Evolutionary conservation across 2,888 invertebrate species (phyloP).

Genomic region (Eristalis tenax): DNA sequence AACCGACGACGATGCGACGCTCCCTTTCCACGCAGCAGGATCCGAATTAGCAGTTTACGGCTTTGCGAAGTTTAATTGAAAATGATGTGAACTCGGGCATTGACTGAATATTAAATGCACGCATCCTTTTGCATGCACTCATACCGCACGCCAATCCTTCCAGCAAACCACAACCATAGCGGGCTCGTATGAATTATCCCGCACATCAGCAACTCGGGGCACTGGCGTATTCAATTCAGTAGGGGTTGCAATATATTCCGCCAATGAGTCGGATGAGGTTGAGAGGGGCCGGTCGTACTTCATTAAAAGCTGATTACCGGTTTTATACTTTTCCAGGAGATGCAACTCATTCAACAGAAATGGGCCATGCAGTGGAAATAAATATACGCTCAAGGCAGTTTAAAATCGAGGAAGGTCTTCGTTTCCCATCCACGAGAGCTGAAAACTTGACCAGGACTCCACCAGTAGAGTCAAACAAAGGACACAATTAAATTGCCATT

Average conservation of each 20-base stretch:
- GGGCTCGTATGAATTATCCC: conserved; percentile 40
- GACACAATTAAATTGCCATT: conserved; percentile 35
- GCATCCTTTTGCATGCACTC: conserved; percentile 25
- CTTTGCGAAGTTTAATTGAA: conserved; percentile 69
- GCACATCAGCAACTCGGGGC: conserved; percentile 10
- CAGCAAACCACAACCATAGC: background rate
- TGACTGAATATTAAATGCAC: conserved; percentile 56
- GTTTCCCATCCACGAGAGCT: background rate
- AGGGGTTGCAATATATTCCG: background rate
- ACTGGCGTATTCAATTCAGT: background rate
- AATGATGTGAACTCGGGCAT: conserved; percentile 59
- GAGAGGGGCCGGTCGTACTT: conserved; percentile 3
- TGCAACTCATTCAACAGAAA: conserved; percentile 44
- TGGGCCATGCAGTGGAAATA: conserved; percentile 53
- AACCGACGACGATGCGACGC: background rate
- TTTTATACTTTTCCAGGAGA: background rate
- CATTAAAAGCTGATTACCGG: conserved; percentile 52
- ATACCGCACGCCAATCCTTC: background rate
- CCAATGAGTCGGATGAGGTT: background rate
- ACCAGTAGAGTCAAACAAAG: background rate
- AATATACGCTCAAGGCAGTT: conserved; percentile 26
- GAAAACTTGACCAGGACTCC: background rate
- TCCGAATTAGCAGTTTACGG: conserved; percentile 64
- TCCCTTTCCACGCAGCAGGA: conserved; percentile 47
- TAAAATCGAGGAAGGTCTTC: conserved; percentile 8